Percentiles rank a stretch among this genome's conserved stretches.
These are phyloP conservation scores for Puma concolor DNA, from an alignment of 2,113 vertebrate species.

Conservation along the genomic window DNA sequence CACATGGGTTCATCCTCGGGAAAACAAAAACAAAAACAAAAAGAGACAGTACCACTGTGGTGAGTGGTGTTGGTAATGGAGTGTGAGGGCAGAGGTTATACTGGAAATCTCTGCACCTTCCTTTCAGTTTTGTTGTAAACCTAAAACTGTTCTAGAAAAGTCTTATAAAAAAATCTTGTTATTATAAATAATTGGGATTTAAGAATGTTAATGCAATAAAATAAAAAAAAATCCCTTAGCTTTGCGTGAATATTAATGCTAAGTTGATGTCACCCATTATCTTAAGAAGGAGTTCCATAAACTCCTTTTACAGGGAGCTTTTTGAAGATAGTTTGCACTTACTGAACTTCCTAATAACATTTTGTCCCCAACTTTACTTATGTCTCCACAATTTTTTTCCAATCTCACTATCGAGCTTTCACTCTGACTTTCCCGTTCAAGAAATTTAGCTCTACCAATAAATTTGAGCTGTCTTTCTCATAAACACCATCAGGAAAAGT, in stretches of 20 bases:
- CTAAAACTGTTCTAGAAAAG: background rate
- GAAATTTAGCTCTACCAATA: constrained; percentile 42
- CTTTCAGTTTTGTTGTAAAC: background rate
- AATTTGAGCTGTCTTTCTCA: constrained; percentile 40
- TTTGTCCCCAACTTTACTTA: background rate
- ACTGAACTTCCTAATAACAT: background rate
- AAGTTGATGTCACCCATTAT: background rate
- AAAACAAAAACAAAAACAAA: background rate
- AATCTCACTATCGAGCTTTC: background rate
- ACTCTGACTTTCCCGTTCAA: constrained; percentile 14
- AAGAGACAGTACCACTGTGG: background rate
- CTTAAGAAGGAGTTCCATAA: background rate
- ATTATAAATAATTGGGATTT: background rate
- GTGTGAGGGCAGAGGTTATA: background rate
- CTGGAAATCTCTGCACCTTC: background rate
- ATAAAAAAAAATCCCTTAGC: background rate
- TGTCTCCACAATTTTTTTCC: background rate
- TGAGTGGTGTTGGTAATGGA: background rate
- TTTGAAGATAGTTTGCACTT: background rate
- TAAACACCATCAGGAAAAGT: constrained; percentile 45
- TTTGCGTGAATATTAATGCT: background rate
- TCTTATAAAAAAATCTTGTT: background rate
- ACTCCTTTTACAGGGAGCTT: background rate
- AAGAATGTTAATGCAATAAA: background rate
- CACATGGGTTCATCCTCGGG: background rate